Evolutionary conservation across 2,113 vertebrate species (phyloP), one percentile per base, ranked within the genome.

Genomic region (Narcine bancroftii): DNA sequence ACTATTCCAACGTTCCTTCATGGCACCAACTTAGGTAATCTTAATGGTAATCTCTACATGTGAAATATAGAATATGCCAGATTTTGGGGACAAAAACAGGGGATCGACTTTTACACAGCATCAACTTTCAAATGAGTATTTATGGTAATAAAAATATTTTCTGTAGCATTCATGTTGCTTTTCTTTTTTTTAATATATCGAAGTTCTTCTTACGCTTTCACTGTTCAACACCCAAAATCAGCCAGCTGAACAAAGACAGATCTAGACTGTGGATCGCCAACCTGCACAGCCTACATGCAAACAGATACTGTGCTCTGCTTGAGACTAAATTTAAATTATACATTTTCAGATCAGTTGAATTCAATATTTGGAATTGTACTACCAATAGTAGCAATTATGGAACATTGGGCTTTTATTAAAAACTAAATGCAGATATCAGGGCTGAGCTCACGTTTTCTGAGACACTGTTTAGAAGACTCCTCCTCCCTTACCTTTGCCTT

Each of bases 371-470:
- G 89, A 91, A 45, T 33, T 91, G 39, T 47, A 47, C 24, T 26
- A 91, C 65, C 89, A 65, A 91, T 65, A 91, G 66, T 42, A 91
- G 63, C 63, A 91, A 91, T 91, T 91, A 71, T 29, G 36, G 89
- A 91, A 47, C 24, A 47, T 69, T 33, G 65, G 24, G 39, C 24
- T 69, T 69, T 91, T 69, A 91, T 47, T 91, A 91, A 91, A 71
- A 69, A 87, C 33, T 21, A 87, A 87, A 19, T 79, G 56, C 26
- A 63, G 17, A 87, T 5, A 56, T 66, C 65, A 66, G 63, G 39
- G 39, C 56, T 6, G 39, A 47, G 89, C 65, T 33, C 24, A 39
- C 42, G 19, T 45, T 63, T 65, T 69, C 42, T 42, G 26, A 60
- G n/a, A 36, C 6, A 87, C 53, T 39, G 53, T 56, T 60, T n/a